phyloP scores from a whole-genome alignment of 2,888 invertebrate genomes.

The Drosophila macrospina region DNA sequence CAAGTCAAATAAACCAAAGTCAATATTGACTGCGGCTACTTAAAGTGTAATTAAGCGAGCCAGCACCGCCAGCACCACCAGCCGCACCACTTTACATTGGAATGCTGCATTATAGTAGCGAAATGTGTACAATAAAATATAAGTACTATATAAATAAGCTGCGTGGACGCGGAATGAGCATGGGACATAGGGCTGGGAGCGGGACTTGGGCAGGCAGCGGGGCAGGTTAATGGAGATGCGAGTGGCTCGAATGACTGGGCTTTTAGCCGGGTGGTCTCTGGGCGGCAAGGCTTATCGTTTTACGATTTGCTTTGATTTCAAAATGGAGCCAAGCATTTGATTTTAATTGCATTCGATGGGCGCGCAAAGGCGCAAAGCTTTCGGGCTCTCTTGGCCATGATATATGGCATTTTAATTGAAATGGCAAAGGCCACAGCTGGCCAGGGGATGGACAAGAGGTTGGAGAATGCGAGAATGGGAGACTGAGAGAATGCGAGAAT shows the following conservation, averaged over 20 bases:
- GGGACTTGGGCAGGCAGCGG: neutral
- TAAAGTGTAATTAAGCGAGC: slow-evolving; percentile 67
- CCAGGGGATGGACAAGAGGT: too few relatives aligned
- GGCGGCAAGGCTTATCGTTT: slow-evolving; percentile 62
- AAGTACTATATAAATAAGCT: slow-evolving; percentile 61
- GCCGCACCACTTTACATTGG: slow-evolving; percentile 58
- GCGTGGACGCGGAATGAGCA: neutral
- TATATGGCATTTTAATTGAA: slow-evolving; percentile 79
- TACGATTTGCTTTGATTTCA: slow-evolving; percentile 72
- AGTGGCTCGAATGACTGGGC: slow-evolving; percentile 12
- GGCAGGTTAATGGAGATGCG: slow-evolving; percentile 24
- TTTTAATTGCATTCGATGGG: slow-evolving; percentile 81
- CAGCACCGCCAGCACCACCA: slow-evolving; percentile 8
- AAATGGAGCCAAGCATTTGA: slow-evolving; percentile 66
- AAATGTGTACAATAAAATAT: slow-evolving; percentile 61
- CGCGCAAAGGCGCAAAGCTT: slow-evolving; percentile 31
- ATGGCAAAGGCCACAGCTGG: slow-evolving; percentile 55
- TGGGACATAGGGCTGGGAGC: slow-evolving; percentile 6
- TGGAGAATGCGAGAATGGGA: neutral
- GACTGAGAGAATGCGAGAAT: neutral
- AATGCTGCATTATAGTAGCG: slow-evolving; percentile 34
- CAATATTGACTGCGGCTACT: slow-evolving; percentile 70
- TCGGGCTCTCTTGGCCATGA: slow-evolving; percentile 39
- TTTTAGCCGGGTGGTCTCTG: slow-evolving; percentile 60
- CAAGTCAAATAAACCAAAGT: slow-evolving; percentile 43